phyloP scores from a whole-genome alignment of 2,888 invertebrate genomes.

The Mystacides longicornis region DNA sequence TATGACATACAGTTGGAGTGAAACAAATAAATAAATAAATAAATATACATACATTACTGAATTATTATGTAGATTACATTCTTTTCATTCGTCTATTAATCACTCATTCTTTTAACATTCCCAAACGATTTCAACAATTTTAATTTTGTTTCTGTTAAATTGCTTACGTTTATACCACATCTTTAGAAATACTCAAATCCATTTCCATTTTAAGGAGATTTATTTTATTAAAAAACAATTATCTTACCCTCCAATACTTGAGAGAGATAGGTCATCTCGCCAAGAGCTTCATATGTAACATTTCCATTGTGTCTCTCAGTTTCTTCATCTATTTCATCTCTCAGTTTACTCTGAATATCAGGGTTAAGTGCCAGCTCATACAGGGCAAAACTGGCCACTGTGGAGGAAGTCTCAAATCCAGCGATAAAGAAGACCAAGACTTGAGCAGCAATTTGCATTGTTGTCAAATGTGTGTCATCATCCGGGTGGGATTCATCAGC shows the following conservation, averaged over 20 bases:
- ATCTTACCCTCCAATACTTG: constrained; percentile 40
- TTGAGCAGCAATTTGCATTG: constrained; percentile 45
- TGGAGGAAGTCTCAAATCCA: constrained; percentile 48
- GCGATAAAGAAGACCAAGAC: constrained; percentile 47
- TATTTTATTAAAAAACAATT: not conserved
- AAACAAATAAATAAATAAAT: no score
- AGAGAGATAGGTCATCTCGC: constrained; percentile 43
- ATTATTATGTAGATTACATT: no score
- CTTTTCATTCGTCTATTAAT: no score
- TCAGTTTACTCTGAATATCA: constrained; percentile 37
- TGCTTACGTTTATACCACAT: no score
- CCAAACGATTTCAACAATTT: no score
- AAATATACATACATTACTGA: no score
- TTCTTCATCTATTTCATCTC: constrained; percentile 37
- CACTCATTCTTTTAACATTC: no score
- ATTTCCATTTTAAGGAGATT: not conserved
- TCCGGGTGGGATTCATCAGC: not conserved
- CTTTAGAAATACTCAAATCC: not conserved
- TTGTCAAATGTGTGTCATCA: constrained; percentile 30
- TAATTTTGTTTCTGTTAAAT: no score
- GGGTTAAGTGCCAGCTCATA: constrained; percentile 44
- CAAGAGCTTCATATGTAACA: constrained; percentile 40
- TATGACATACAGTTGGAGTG: no score
- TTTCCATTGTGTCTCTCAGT: constrained; percentile 34
- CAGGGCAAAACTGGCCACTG: constrained; percentile 41